Evolutionary conservation across 1,140 invertebrate species (phyloP).

Genomic region (Lepidurus couesii): DNA sequence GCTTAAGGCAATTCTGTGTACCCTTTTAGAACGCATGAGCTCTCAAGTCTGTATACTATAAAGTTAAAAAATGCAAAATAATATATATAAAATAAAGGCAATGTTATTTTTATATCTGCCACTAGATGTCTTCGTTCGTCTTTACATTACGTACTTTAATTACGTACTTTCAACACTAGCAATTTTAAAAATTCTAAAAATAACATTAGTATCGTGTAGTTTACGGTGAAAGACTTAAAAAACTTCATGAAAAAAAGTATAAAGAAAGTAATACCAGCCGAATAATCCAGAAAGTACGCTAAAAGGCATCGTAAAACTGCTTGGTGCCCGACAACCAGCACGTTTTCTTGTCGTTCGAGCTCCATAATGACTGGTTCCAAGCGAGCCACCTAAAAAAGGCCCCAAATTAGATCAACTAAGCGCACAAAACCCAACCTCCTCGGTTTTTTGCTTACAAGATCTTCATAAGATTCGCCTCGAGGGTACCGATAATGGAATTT

Average conservation of each 20-base stretch:
- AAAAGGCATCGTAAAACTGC: slow-evolving; percentile 93
- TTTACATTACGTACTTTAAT: not conserved
- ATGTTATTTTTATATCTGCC: not conserved
- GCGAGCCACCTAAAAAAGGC: slow-evolving; percentile 59
- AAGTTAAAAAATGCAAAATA: no score
- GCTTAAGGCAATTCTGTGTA: no score
- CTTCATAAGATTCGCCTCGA: slow-evolving; percentile 83
- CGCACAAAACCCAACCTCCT: slow-evolving; percentile 90
- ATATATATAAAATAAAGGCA: not conserved
- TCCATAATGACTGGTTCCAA: slow-evolving; percentile 99
- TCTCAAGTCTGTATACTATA: no score
- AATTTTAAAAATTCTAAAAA: not conserved
- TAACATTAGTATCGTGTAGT: not conserved
- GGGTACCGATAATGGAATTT: slow-evolving; percentile 99
- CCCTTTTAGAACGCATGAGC: no score
- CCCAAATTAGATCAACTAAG: slow-evolving; percentile 59
- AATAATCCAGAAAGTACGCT: slow-evolving; percentile 96
- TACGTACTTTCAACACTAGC: not conserved
- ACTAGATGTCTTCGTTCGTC: not conserved
- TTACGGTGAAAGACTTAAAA: not conserved
- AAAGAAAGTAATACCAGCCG: slow-evolving; percentile 60
- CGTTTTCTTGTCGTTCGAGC: slow-evolving; percentile 94
- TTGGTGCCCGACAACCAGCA: slow-evolving; percentile 96
- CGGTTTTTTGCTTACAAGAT: slow-evolving; percentile 49
- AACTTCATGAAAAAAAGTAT: not conserved